A percentile compares a stretch with the other conserved stretches of the same genome.
Evolutionary conservation across 2,113 vertebrate species (phyloP).

Genomic region (Alosa alosa): DNA sequence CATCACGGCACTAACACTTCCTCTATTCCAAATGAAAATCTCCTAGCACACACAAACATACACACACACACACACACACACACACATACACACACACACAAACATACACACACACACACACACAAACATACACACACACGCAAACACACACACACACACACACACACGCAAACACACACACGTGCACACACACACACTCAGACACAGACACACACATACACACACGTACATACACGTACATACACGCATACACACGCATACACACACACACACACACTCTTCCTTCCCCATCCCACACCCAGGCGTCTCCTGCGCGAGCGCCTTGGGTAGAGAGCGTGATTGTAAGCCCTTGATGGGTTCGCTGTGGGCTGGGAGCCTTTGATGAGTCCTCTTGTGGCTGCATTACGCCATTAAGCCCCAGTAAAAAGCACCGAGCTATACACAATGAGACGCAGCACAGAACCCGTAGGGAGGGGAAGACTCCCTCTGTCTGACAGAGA

Average conservation of each 20-base stretch:
- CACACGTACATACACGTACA: neutral
- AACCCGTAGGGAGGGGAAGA: neutral
- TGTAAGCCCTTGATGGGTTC: conserved; percentile 35
- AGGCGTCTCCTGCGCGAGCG: neutral
- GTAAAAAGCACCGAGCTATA: conserved; percentile 2
- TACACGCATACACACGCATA: neutral
- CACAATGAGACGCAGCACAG: conserved; percentile 43
- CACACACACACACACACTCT: neutral
- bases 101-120: neutral
- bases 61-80: neutral
- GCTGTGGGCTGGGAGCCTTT: conserved; percentile 15
- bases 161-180: neutral
- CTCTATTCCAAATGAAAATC: neutral
- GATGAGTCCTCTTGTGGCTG: conserved; percentile 28
- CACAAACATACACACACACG: neutral
- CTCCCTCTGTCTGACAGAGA: conserved; percentile 9
- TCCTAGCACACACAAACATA: neutral
- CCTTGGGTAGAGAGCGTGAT: conserved; percentile 42
- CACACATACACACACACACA: neutral
- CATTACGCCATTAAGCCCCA: conserved; percentile 25
- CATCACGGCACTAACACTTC: neutral
- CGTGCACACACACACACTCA: neutral
- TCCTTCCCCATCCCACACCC: neutral
- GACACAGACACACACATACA: neutral
- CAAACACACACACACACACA: neutral